Conservation (phyloP, 2,797 vertebrate genomes). For the Lerista edwardsae region DNA sequence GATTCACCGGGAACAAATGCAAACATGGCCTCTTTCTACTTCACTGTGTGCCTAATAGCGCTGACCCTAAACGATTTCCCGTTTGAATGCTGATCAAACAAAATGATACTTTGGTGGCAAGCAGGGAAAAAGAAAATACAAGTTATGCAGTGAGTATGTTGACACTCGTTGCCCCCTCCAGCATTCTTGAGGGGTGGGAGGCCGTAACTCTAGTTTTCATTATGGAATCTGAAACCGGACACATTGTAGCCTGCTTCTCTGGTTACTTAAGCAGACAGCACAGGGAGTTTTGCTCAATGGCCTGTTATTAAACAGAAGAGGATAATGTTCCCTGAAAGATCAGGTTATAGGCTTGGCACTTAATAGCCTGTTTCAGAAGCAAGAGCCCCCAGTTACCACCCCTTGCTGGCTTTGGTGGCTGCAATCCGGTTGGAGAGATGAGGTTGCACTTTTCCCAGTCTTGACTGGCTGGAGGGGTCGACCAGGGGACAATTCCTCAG, state of each 20-base stretch:
- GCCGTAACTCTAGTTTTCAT: rapidly evolving
- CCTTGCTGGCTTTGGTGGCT: not conserved
- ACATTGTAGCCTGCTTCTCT: slow-evolving; percentile 18
- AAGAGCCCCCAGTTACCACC: rapidly evolving
- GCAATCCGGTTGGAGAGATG: not conserved
- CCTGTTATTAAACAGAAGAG: slow-evolving; percentile 52
- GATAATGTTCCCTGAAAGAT: slow-evolving; percentile 52
- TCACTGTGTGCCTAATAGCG: rapidly evolving
- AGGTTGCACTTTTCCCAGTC: not conserved
- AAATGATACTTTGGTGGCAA: rapidly evolving
- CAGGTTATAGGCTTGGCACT: slow-evolving; percentile 31
- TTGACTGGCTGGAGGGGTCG: not conserved
- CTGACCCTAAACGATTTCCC: not conserved
- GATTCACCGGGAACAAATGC: not conserved
- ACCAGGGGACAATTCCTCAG: slow-evolving; percentile 16
- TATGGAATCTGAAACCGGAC: slow-evolving; percentile 16
- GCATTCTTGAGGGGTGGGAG: not conserved
- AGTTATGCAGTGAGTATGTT: not conserved
- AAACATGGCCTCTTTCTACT: not conserved
- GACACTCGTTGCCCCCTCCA: not conserved
- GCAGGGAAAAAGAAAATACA: not conserved
- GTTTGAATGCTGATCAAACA: not conserved
- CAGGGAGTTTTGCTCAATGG: slow-evolving; percentile 57
- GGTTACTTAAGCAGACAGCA: not conserved
- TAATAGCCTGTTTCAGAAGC: not conserved